Evolutionary conservation across 2,113 vertebrate genomes (phyloP).

Genomic region (Lamprologus callipterus): DNA sequence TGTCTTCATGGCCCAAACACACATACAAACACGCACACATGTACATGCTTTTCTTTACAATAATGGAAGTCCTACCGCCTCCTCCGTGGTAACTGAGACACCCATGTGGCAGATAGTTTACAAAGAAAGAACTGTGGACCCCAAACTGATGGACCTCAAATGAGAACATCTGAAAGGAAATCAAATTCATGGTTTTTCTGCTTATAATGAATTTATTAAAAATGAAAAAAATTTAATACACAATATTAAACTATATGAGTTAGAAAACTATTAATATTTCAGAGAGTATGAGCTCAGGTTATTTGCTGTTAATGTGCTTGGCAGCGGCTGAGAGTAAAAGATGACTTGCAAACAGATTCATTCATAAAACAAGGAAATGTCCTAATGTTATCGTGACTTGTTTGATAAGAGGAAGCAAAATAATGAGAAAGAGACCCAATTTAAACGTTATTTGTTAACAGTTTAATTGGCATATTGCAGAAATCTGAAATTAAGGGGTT

Average conservation of each 20-base stretch:
- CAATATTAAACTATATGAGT: not conserved
- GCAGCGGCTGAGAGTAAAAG: not conserved
- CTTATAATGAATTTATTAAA: not conserved
- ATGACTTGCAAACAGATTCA: not conserved
- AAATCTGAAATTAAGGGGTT: rapidly evolving
- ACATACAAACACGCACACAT: not conserved
- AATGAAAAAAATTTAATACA: not conserved
- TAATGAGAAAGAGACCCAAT: not conserved
- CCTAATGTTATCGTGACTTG: not conserved
- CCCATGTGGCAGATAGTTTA: not conserved
- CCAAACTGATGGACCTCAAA: not conserved
- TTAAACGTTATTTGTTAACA: not conserved
- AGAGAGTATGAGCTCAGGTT: not conserved
- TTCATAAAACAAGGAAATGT: not conserved
- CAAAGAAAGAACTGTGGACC: not conserved
- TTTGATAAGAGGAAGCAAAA: not conserved
- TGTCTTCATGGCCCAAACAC: constrained; percentile 29
- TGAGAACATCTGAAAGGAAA: not conserved
- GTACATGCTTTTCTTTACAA: constrained; percentile 2
- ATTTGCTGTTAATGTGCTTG: not conserved
- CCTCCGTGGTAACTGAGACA: not conserved
- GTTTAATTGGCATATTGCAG: not conserved
- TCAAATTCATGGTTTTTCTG: not conserved
- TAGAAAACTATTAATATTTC: not conserved
- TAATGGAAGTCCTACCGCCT: not conserved